Conservation (phyloP, 2,888 invertebrate species). For the Caenorhabditis sp. region DNA sequence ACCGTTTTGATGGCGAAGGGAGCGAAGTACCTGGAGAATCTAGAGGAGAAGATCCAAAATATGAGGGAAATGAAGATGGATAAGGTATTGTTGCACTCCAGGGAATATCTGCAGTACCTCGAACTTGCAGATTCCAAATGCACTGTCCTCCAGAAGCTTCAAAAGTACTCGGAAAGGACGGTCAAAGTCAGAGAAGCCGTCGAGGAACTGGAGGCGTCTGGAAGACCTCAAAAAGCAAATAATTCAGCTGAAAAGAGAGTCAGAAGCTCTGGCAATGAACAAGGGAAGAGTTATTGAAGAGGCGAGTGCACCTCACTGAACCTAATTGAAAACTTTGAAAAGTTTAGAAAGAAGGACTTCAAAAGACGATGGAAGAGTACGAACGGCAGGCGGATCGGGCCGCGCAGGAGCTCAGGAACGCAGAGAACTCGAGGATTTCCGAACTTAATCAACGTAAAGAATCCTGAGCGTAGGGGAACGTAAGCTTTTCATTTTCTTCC, state of each 20-base stretch:
- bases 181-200: slow-evolving; percentile 27
- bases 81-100: slow-evolving; percentile 2
- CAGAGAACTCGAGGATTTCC: slow-evolving; percentile 34
- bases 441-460: slow-evolving; percentile 32
- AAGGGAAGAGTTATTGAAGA: slow-evolving; percentile 17
- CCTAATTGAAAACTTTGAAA: neutral
- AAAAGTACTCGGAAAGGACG: slow-evolving; percentile 3
- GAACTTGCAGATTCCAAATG: neutral
- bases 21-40: slow-evolving; percentile 23
- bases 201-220: slow-evolving; percentile 12
- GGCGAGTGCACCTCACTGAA: neutral
- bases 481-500: neutral
- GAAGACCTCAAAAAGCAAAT: slow-evolving; percentile 34
- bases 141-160: no score
- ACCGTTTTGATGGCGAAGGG: slow-evolving; percentile 33
- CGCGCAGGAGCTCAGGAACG: slow-evolving; percentile 45
- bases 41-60: slow-evolving; percentile 32
- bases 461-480: neutral
- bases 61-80: slow-evolving; percentile 18
- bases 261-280: slow-evolving; percentile 31
- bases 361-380: slow-evolving; percentile 29
- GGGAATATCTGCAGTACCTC: neutral
- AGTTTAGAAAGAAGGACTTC: slow-evolving; percentile 39
- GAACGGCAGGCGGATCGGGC: slow-evolving; percentile 32
- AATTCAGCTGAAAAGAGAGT: slow-evolving; percentile 48